These are phyloP conservation scores for Oceanites oceanicus DNA, from an alignment of 2,113 vertebrate species.

Conservation along the genomic window DNA sequence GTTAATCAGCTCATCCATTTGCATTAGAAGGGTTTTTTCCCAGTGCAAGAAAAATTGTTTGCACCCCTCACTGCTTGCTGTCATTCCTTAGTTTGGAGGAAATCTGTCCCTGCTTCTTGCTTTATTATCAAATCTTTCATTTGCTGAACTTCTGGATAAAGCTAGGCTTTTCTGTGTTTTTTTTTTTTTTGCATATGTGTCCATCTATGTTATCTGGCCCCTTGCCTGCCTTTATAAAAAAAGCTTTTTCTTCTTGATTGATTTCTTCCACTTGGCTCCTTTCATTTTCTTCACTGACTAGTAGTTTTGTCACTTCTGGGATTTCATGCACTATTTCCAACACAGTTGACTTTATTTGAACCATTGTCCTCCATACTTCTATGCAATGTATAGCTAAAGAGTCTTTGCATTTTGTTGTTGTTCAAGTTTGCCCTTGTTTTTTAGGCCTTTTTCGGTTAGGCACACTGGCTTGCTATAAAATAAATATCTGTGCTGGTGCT, in stretches of 20 bases:
- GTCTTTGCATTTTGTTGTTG: background rate
- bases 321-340: slow-evolving; percentile 71
- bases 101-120: background rate
- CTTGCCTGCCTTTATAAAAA: slow-evolving; percentile 27
- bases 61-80: slow-evolving; percentile 13
- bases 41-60: slow-evolving; percentile 30
- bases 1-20: slow-evolving; percentile 68
- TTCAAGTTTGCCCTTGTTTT: background rate
- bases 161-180: background rate
- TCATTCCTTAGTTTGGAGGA: background rate
- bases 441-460: background rate
- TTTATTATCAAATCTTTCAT: background rate
- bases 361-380: slow-evolving; percentile 31
- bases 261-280: slow-evolving; percentile 69
- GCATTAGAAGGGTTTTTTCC: slow-evolving; percentile 29
- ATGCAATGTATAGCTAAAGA: background rate
- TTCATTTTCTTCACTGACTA: slow-evolving; percentile 60
- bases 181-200: background rate
- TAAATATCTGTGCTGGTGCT: background rate
- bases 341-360: slow-evolving; percentile 52
- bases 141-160: background rate
- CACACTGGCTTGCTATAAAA: background rate
- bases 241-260: slow-evolving; percentile 64
- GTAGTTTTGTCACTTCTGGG: slow-evolving; percentile 66
- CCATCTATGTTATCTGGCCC: slow-evolving; percentile 27